phyloP scores from a whole-genome alignment of 2,797 vertebrate species.

The Xenentodon cancila region DNA sequence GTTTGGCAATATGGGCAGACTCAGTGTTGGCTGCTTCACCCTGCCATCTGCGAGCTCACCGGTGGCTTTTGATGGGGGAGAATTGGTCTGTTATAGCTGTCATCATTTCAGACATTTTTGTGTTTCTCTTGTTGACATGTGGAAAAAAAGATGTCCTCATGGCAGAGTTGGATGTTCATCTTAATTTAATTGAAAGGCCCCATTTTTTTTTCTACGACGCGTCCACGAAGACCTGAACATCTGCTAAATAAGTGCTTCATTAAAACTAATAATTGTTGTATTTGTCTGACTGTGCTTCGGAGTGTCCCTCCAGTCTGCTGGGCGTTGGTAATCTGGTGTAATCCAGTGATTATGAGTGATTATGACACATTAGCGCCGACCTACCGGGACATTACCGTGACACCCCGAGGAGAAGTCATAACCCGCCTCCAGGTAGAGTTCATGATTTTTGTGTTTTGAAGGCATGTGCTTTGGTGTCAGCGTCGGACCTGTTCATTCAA shows the following conservation, averaged over 20 bases:
- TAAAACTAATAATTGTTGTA: conserved; percentile 17
- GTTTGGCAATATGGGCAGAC: conserved; percentile 80
- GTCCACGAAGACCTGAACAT: no score
- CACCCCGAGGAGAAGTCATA: not conserved
- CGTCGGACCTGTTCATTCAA: not conserved
- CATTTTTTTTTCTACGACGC: not conserved
- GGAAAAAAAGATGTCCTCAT: conserved; percentile 4
- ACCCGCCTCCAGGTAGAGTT: conserved; percentile 16
- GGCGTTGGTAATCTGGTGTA: conserved; percentile 72
- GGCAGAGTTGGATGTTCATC: not conserved
- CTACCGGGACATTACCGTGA: conserved; percentile 34
- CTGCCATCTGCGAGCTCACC: conserved; percentile 81
- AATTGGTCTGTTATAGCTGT: conserved; percentile 79
- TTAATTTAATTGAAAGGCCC: not conserved
- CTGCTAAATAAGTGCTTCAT: conserved; percentile 8
- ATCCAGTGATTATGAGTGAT: conserved; percentile 72
- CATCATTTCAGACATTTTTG: conserved; percentile 69
- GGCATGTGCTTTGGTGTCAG: not conserved
- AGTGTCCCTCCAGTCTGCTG: conserved; percentile 22
- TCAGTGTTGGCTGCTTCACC: conserved; percentile 74
- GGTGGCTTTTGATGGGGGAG: conserved; percentile 78
- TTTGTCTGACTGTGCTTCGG: conserved; percentile 1
- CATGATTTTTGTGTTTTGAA: conserved; percentile 21
- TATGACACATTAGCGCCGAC: conserved; percentile 64
- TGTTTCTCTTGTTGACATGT: conserved; percentile 60